Evolutionary conservation across 2,797 vertebrate genomes (phyloP), one percentile per base, ranked within the genome.

Genomic region (Gadopsis marmoratus): DNA sequence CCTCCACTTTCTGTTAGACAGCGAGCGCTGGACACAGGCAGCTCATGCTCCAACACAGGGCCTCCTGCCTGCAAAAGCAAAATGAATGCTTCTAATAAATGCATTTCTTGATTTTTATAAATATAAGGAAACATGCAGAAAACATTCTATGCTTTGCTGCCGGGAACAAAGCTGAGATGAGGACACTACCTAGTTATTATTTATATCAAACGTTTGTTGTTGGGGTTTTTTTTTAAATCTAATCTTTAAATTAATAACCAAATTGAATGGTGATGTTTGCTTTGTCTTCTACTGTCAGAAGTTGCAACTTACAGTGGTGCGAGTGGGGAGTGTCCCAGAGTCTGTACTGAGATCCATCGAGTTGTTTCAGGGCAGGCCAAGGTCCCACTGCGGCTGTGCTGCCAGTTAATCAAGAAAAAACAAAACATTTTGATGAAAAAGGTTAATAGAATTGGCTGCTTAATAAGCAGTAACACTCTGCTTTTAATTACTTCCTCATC

Each of bases 1-100:
- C 94, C 78, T 54, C 61, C 94, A 60, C 95, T 94, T 59, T 96
- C 95, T 23, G 94, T 89, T 78, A 90, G 92, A 74, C 90, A 89
- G 43, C 5, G n/a, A 56, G 56, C 3, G 17, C 66, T 75, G 29
- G 88, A 70, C 31, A 88, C 75, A 76, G 88, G 79, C n/a, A 73
- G 64, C 43, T 92, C 89, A 16, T 86, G 74, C 58, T 91, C 90
- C 66, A 54, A 31, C 51, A 71, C 82, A 50, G 86, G 70, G 60
- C 89, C 89, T 94, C 93, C 94, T 91, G 91, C 78, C 92, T 96
- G 82, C 62, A 79, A 9, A 84, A 29, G 48, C 54, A 35, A 47
- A 63, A 67, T 14, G 0, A 12, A 72, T 7, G 21, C 7, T 51
- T 66, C 2, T 39, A 53, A 53, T 53, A 11, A 23, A 23, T 23